These are phyloP conservation scores for Pheosia tremula DNA, from an alignment of 2,888 invertebrate species.

Conservation along the genomic window DNA sequence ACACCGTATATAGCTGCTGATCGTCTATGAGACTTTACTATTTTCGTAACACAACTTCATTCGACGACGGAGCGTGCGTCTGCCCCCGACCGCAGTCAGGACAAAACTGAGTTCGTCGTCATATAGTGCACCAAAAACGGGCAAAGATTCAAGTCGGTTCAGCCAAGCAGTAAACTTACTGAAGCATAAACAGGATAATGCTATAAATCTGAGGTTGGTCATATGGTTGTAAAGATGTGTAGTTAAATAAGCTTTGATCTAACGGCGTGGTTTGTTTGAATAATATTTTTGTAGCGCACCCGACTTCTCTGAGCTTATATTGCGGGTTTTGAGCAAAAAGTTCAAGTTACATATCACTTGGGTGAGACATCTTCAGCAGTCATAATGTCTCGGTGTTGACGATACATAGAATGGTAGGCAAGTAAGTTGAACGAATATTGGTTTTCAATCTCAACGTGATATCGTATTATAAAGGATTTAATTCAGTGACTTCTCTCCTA, in stretches of 20 bases:
- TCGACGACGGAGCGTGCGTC: slow-evolving; percentile 44
- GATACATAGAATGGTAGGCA: too few relatives aligned
- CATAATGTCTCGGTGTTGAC: too few relatives aligned
- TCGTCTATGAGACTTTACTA: slow-evolving; percentile 53
- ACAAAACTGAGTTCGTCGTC: slow-evolving; percentile 54
- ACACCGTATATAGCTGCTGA: slow-evolving; percentile 38
- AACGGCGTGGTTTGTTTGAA: slow-evolving; percentile 30
- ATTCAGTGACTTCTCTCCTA: too few relatives aligned
- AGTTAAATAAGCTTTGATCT: slow-evolving; percentile 52
- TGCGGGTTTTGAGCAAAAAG: slow-evolving; percentile 23
- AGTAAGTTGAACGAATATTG: too few relatives aligned
- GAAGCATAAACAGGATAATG: slow-evolving; percentile 65
- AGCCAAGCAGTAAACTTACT: slow-evolving; percentile 63
- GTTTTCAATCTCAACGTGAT: too few relatives aligned
- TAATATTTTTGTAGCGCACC: slow-evolving; percentile 30
- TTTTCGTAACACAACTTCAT: slow-evolving; percentile 61
- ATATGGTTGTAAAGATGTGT: slow-evolving; percentile 45
- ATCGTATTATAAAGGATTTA: too few relatives aligned
- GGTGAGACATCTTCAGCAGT: neutral
- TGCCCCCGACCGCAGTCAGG: slow-evolving; percentile 47
- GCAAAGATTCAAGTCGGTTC: slow-evolving; percentile 59
- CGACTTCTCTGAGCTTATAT: slow-evolving; percentile 21
- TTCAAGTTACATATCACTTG: slow-evolving; percentile 10
- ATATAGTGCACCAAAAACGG: slow-evolving; percentile 45
- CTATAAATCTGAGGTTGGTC: slow-evolving; percentile 59